These are phyloP conservation scores for Phalacrocorax brasilianus DNA, from an alignment of 2,113 vertebrate genomes.

Conservation along the genomic window DNA sequence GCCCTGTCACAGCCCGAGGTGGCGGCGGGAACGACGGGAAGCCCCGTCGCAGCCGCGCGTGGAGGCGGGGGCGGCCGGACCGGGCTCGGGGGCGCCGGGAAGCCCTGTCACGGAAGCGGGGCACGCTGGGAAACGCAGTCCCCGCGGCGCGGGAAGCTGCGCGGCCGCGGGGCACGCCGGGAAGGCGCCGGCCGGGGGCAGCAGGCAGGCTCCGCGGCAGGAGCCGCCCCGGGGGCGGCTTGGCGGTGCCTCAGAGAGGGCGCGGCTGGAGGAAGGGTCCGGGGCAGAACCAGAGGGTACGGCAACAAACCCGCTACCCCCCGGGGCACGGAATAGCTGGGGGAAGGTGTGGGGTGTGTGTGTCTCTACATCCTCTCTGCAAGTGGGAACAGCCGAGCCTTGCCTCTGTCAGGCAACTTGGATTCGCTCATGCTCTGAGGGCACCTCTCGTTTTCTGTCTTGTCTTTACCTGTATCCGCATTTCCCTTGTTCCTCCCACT, in stretches of 20 bases:
- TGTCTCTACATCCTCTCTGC: no score
- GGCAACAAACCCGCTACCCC: rapidly evolving
- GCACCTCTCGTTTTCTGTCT: neutral
- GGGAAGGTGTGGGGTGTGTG: no score
- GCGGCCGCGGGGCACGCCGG: neutral
- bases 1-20: no score
- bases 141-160: neutral
- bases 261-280: neutral
- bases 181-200: neutral
- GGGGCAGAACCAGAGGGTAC: no score
- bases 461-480: neutral
- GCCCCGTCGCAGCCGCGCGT: no score
- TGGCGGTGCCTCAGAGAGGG: neutral
- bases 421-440: rapidly evolving
- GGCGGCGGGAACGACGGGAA: no score
- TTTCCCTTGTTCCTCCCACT: neutral
- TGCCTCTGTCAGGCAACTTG: neutral
- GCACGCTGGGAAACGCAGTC: neutral
- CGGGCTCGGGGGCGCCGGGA: no score
- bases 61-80: no score
- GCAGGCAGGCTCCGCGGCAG: rapidly evolving
- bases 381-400: neutral
- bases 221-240: neutral
- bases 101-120: neutral
- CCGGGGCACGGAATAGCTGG: rapidly evolving